A percentile compares a stretch with the other conserved stretches of the same genome.
Conservation (phyloP, 2,113 vertebrate species). For the Siniperca knerii region DNA sequence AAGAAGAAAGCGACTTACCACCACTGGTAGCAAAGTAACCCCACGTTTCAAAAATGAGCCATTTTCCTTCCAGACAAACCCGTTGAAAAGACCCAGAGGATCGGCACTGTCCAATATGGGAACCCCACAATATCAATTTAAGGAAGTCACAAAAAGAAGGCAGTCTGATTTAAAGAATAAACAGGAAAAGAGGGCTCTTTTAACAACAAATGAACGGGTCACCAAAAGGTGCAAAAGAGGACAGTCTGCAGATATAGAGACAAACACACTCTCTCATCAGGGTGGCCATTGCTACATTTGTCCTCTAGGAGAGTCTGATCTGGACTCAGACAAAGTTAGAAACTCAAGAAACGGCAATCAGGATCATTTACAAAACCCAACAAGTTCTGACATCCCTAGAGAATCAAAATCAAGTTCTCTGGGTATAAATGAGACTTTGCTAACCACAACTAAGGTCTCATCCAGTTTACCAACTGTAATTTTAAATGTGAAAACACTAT, state of each 20-base stretch:
- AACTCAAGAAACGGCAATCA: neutral
- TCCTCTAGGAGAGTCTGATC: conserved; percentile 10
- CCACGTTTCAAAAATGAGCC: neutral
- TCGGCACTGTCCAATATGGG: neutral
- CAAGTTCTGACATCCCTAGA: neutral
- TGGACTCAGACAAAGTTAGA: neutral
- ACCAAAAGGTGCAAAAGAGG: neutral
- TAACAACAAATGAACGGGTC: neutral
- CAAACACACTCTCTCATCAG: neutral
- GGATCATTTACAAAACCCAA: neutral
- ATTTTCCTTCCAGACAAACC: conserved; percentile 13
- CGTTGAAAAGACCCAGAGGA: neutral
- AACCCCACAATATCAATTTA: neutral
- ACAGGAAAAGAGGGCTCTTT: neutral
- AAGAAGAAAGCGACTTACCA: neutral
- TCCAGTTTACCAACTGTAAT: neutral
- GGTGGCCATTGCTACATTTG: neutral
- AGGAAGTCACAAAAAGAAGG: conserved; percentile 18
- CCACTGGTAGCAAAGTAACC: neutral
- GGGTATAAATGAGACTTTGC: neutral
- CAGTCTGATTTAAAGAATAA: conserved; percentile 5
- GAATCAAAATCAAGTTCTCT: neutral
- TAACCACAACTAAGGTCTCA: neutral
- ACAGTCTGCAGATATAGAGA: neutral
- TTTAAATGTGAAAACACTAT: neutral